phyloP scores from a whole-genome alignment of 2,888 invertebrate species.

The Drosophila flavopinicola region DNA sequence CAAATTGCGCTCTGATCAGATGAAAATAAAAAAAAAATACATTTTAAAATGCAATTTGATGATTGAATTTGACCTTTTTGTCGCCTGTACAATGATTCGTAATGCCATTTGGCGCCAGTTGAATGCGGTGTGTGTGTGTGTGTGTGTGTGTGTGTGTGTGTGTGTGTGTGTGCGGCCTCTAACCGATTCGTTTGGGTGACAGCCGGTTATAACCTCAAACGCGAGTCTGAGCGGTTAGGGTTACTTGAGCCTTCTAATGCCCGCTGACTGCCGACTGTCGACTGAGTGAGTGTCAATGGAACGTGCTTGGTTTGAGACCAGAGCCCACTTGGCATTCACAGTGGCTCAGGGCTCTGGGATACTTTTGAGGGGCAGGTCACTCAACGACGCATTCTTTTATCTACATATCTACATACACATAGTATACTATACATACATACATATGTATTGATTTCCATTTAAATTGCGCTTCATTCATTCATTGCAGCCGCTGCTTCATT shows the following conservation, averaged over 20 bases:
- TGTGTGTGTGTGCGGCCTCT: slow-evolving; percentile 26
- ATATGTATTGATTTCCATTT: slow-evolving; percentile 72
- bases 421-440: slow-evolving; percentile 14
- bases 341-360: slow-evolving; percentile 48
- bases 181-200: slow-evolving; percentile 54
- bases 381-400: slow-evolving; percentile 22
- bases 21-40: background rate
- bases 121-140: background rate
- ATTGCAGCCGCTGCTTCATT: slow-evolving; percentile 55
- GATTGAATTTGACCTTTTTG: slow-evolving; percentile 43
- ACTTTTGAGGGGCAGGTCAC: slow-evolving; percentile 42
- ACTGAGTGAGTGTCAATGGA: slow-evolving; percentile 49
- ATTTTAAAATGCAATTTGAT: slow-evolving; percentile 46
- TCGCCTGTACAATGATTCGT: slow-evolving; percentile 8
- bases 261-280: slow-evolving; percentile 16
- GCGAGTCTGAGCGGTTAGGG: slow-evolving; percentile 29
- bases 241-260: slow-evolving; percentile 51
- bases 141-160: background rate
- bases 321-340: slow-evolving; percentile 47
- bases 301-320: slow-evolving; percentile 47
- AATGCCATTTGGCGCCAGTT: slow-evolving; percentile 12
- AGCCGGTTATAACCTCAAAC: slow-evolving; percentile 59
- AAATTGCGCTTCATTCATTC: slow-evolving; percentile 74
- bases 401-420: slow-evolving; percentile 6
- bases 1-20: slow-evolving; percentile 48